Conservation (phyloP, 2,888 invertebrate species). For the Lasioglossum malachurum region DNA sequence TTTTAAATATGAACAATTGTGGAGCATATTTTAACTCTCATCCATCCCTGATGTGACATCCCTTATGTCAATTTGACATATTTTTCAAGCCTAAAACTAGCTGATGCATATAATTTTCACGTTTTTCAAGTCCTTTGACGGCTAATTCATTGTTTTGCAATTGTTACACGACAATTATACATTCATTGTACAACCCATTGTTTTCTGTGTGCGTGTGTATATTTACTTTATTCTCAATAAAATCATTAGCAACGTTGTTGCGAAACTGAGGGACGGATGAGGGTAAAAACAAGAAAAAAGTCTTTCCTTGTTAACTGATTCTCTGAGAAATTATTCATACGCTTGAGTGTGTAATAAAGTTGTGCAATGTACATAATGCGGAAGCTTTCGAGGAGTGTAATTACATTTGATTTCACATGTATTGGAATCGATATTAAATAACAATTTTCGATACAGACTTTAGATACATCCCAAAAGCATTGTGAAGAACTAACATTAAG, state of each 20-base stretch:
- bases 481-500: slow-evolving; percentile 87
- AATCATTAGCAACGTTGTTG: not conserved
- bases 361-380: not conserved
- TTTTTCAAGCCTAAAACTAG: too few species aligned
- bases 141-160: not conserved
- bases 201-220: too few species aligned
- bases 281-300: not conserved
- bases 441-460: slow-evolving; percentile 76
- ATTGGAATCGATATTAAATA: slow-evolving; percentile 1
- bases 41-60: too few species aligned
- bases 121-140: not conserved
- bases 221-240: not conserved
- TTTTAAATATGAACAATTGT: not conserved
- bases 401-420: not conserved
- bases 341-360: not conserved
- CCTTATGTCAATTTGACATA: too few species aligned
- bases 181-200: not conserved
- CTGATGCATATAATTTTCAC: not conserved
- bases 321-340: not conserved
- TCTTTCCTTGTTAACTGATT: not conserved
- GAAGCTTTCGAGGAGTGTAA: not conserved
- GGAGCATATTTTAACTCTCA: not conserved
- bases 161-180: not conserved
- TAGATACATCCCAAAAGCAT: slow-evolving; percentile 85
- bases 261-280: not conserved